Evolutionary conservation across 2,113 vertebrate species (phyloP), one percentile per base, ranked within the genome.

Genomic region (Greenwoodochromis staneri): DNA sequence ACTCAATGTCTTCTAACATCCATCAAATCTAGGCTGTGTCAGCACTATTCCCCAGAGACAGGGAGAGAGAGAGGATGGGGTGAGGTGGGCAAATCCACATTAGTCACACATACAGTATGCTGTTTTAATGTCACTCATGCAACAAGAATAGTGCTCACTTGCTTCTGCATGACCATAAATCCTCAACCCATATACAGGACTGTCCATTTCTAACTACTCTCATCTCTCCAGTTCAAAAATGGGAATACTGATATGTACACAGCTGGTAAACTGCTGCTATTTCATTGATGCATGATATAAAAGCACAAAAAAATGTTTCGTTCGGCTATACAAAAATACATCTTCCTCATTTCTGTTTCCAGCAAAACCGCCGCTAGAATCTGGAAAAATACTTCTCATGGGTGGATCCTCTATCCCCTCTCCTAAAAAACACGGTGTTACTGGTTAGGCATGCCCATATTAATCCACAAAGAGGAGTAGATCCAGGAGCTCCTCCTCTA

Each of bases 11-110:
- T 89, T 85, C 53, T 73, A 89, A 49, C 91, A 94, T 95, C 92
- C 90, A 91, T 95, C 94, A 93, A 83, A 93, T 81, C 42, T 85
- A 36, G 73, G 88, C 92, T 89, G 83, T 87, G 92, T 94, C 93
- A 94, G 89, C 90, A 89, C 42, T 71, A 81, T 88, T 91, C 89
- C 85, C 91, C 73, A 59, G 80, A 85, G 91, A 91, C 66, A 45
- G 38, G 21, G 38, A 27, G 66, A 57, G 76, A 85, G 63, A 40
- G 36, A 78, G 59, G 81, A 55, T 27, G 31, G 9, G 71, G 63
- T 19, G 29, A 63, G 59, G 59, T 42, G 80, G 69, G 81, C 17
- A 82, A 27, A 51, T 81, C 55, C 34, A 84, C 83, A 86, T 91
- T 92, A 93, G 61, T 91, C 88, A 90, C 61, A 81, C 80, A 82